Evolutionary conservation across 2,113 vertebrate genomes (phyloP), one percentile per base, ranked within the genome.

Genomic region (Cheilinus undulatus): DNA sequence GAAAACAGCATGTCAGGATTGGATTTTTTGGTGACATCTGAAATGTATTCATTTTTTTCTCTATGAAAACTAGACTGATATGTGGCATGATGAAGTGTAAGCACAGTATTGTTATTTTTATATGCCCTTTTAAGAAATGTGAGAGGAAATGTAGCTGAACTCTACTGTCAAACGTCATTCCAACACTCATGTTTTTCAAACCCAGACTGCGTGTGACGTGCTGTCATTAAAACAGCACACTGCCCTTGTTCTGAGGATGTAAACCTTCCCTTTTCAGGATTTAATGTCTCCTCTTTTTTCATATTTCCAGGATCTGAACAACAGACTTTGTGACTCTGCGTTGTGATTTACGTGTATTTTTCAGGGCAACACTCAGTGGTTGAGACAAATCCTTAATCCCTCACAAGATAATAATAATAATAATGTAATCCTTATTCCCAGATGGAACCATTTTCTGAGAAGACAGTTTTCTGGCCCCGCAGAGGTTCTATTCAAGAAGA

Each of bases 301-400:
- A 36, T 48, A 48, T 65, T 71, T 84, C 73, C 67, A 64, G 69
- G 70, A 86, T 80, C 85, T 74, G 80, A 90, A 88, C 88, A 91
- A 82, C 82, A 85, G 73, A 86, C 78, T 78, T 62, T 68, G 79
- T 85, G 79, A 79, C 73, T 89, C 76, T 76, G 71, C 87, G 80
- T 81, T 88, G 85, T 83, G 78, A 88, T 92, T 90, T 86, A 76
- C 69, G 88, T 87, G 70, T 85, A 66, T 90, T 91, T 77, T 83
- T 61, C 74, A 59, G 64, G 50, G 77, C 78, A 85, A 78, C 78
- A 86, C 83, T 89, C 91, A 76, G 77, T 80, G 77, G 64, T 88
- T 81, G 81, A 92, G 87, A 91, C 86, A 92, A 94, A 92, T 90
- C 88, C 89, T 70, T 93, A 94, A 94, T 93, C 92, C 92, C 87